A percentile compares a stretch with the other conserved stretches of the same genome.
phyloP scores from a whole-genome alignment of 2,113 vertebrate species.

The Antechinus flavipes region DNA sequence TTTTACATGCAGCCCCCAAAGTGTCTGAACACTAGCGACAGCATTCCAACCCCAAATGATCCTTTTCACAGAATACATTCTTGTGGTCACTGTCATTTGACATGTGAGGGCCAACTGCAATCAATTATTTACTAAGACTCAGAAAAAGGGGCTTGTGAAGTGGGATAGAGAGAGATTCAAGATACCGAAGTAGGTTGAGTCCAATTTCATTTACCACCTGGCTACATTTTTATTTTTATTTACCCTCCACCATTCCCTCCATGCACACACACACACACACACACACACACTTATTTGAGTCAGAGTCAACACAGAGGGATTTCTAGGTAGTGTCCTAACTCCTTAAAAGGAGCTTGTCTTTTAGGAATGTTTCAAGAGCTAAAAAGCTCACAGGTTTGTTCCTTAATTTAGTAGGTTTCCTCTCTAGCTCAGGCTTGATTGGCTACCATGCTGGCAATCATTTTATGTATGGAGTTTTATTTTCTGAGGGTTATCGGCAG shows the following conservation, averaged over 20 bases:
- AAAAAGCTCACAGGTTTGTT: constrained; percentile 20
- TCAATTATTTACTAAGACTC: constrained; percentile 44
- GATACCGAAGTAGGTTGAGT: background rate
- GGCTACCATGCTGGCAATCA: background rate
- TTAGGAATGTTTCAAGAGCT: constrained; percentile 32
- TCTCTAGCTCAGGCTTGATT: constrained; percentile 59
- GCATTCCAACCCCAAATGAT: constrained; percentile 25
- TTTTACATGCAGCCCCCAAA: background rate
- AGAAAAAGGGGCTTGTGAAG: background rate
- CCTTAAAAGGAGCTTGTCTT: constrained; percentile 62
- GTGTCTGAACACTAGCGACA: constrained; percentile 17
- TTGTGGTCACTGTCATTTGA: constrained; percentile 34
- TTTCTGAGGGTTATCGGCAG: constrained; percentile 64
- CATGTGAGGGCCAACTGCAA: constrained; percentile 31
- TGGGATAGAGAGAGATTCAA: background rate
- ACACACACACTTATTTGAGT: background rate
- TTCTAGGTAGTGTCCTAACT: constrained; percentile 5
- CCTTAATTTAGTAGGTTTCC: constrained; percentile 49
- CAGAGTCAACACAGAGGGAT: constrained; percentile 8
- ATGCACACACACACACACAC: too few species aligned
- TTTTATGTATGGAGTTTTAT: constrained; percentile 60
- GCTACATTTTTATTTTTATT: constrained; percentile 17
- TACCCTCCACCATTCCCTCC: too few species aligned
- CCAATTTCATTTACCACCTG: background rate
- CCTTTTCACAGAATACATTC: constrained; percentile 34